A percentile compares a stretch with the other conserved stretches of the same genome.
Evolutionary conservation across 2,888 invertebrate species (phyloP).

Genomic region (Hyppa rectilinea): DNA sequence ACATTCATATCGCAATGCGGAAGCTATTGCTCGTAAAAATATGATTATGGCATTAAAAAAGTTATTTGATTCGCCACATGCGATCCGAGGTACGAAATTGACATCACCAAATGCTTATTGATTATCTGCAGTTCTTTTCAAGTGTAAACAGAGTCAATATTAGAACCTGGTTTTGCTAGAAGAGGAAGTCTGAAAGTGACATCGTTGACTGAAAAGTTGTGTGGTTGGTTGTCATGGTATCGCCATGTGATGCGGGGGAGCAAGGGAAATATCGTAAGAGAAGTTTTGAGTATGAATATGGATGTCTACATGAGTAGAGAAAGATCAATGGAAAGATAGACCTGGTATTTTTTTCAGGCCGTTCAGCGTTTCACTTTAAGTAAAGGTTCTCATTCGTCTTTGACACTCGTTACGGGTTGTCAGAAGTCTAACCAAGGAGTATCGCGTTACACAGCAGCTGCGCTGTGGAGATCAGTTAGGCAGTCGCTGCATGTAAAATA

Average conservation of each 20-base stretch:
- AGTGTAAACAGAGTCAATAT: background rate
- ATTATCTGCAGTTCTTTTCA: slow-evolving; percentile 23
- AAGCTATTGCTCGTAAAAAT: slow-evolving; percentile 55
- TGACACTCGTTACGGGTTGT: background rate
- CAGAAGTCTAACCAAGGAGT: background rate
- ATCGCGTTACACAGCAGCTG: background rate
- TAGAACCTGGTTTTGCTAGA: no score
- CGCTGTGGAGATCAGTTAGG: background rate
- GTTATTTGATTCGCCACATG: slow-evolving; percentile 59
- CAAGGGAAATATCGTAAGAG: no score
- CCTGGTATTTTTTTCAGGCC: background rate
- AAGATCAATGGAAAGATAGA: no score
- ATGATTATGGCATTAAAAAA: slow-evolving; percentile 55
- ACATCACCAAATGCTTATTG: slow-evolving; percentile 42
- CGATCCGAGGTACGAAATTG: slow-evolving; percentile 39
- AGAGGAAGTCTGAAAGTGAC: no score
- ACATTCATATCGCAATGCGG: slow-evolving; percentile 49
- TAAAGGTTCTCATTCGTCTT: background rate
- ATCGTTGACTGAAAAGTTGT: no score
- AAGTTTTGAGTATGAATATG: no score
- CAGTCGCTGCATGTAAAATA: background rate
- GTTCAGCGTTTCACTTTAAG: no score
- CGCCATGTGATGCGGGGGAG: no score
- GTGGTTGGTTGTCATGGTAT: no score
- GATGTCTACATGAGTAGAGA: no score